Evolutionary conservation across 2,113 vertebrate genomes (phyloP).

Genomic region (Oophaga pumilio): DNA sequence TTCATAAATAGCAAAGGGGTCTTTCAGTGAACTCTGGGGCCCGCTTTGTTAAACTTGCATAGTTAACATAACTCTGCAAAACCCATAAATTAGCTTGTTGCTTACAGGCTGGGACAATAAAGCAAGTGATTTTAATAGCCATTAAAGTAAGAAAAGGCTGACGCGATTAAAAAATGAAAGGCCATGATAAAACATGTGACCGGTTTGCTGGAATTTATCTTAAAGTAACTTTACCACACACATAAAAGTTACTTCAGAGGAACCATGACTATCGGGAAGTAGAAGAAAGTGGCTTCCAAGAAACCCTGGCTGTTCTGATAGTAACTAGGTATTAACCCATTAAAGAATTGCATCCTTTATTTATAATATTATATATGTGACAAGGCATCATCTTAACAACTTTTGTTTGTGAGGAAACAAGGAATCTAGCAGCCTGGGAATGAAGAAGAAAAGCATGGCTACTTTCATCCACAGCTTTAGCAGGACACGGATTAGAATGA

Average conservation of each 20-base stretch:
- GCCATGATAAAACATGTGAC: not conserved
- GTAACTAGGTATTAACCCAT: not conserved
- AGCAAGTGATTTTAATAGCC: conserved; percentile 13
- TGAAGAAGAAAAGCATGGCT: not conserved
- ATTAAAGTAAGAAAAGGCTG: conserved; percentile 10
- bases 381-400: not conserved
- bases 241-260: not conserved
- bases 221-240: not conserved
- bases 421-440: not conserved
- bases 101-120: conserved; percentile 11
- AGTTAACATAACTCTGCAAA: conserved; percentile 44
- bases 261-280: not conserved
- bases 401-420: not conserved
- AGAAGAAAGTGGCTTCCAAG: too few relatives aligned
- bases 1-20: conserved; percentile 45
- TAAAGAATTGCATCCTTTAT: not conserved
- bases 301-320: not conserved
- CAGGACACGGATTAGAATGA: too few relatives aligned
- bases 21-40: conserved; percentile 43
- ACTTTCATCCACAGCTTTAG: not conserved
- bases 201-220: not conserved
- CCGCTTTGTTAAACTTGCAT: conserved; percentile 52
- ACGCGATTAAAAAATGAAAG: not conserved
- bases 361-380: too few relatives aligned
- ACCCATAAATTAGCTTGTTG: conserved; percentile 40